A percentile compares a stretch with the other conserved stretches of the same genome.
These are phyloP conservation scores for Cryptomyrus ogoouensis DNA, from an alignment of 2,113 vertebrate genomes.

Conservation along the genomic window DNA sequence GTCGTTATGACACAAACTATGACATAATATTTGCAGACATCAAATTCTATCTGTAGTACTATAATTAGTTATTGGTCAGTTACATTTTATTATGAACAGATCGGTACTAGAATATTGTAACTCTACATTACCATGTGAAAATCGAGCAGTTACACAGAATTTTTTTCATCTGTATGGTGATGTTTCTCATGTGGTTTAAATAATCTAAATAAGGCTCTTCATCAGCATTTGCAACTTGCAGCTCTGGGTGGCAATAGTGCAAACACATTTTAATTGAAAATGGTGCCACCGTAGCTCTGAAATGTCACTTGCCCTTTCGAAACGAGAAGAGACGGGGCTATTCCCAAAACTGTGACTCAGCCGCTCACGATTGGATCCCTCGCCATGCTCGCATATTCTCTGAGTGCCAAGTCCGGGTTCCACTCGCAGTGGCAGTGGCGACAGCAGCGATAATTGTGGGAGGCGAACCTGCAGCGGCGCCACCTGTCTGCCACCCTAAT, in stretches of 20 bases:
- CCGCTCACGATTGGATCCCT: background rate
- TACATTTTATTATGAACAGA: background rate
- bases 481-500: constrained; percentile 40
- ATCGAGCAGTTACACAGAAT: background rate
- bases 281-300: background rate
- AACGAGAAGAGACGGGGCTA: background rate
- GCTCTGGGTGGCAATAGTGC: background rate
- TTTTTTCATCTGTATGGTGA: background rate
- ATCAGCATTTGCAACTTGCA: background rate
- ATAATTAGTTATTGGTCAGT: background rate
- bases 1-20: background rate
- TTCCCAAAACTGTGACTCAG: constrained; percentile 10
- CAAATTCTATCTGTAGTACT: background rate
- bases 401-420: background rate
- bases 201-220: background rate
- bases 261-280: background rate
- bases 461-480: constrained; percentile 28
- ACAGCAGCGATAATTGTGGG: constrained; percentile 23
- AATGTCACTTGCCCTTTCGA: background rate
- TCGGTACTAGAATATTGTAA: background rate
- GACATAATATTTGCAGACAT: background rate
- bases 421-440: constrained; percentile 6
- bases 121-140: background rate
- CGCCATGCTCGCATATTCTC: background rate
- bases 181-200: background rate